phyloP scores from a whole-genome alignment of 2,113 vertebrate species.

The Ancistrus triradiatus region DNA sequence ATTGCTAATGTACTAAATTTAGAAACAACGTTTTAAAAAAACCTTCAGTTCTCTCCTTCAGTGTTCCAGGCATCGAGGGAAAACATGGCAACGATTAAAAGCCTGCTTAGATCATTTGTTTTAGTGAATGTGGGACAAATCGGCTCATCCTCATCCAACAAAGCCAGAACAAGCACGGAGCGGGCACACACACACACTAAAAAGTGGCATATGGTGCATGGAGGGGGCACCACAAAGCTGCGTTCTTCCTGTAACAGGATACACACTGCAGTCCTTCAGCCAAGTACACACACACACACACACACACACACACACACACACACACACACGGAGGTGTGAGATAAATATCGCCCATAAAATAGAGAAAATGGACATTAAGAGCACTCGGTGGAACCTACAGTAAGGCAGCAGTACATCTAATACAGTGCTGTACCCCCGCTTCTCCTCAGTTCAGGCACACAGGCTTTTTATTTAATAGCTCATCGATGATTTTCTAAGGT shows the following conservation, averaged over 20 bases:
- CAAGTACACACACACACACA: background rate
- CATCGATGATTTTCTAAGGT: background rate
- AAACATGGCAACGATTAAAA: slow-evolving; percentile 17
- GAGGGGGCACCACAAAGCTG: slow-evolving; percentile 17
- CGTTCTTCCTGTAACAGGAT: slow-evolving; percentile 41
- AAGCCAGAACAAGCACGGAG: slow-evolving; percentile 16
- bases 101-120: slow-evolving; percentile 21
- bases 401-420: no score
- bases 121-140: slow-evolving; percentile 31
- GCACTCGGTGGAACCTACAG: no score
- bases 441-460: background rate
- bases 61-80: no score
- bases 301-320: no score
- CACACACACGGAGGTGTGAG: no score
- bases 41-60: no score
- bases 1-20: no score
- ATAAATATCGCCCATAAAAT: no score
- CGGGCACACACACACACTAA: slow-evolving; percentile 10
- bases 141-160: slow-evolving; percentile 14
- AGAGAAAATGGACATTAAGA: no score
- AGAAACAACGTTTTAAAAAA: no score
- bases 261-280: background rate
- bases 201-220: slow-evolving; percentile 42
- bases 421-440: no score
- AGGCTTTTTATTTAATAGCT: background rate